Percentiles rank a stretch among this genome's conserved stretches.
Evolutionary conservation across 2,797 vertebrate species (phyloP).

Genomic region (Delichon dasypus): DNA sequence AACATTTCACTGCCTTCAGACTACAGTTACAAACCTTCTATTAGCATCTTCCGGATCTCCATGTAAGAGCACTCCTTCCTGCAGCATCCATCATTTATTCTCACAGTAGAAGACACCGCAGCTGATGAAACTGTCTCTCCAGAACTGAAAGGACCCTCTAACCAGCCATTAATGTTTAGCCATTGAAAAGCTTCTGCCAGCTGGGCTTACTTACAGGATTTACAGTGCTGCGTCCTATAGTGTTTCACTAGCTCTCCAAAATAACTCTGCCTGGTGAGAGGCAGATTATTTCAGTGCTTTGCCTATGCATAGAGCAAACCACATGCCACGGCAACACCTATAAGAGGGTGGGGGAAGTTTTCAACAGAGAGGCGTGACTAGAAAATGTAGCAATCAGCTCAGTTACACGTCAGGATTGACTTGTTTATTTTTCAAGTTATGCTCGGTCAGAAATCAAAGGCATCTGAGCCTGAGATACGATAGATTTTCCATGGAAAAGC

Average conservation of each 20-base stretch:
- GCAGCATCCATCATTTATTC: constrained; percentile 36
- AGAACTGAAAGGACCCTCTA: neutral
- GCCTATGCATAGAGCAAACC: constrained; percentile 51
- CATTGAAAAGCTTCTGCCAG: neutral
- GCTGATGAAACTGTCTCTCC: neutral
- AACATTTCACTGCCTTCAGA: constrained; percentile 41
- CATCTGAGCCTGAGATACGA: neutral
- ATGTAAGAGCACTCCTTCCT: neutral
- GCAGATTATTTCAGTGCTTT: constrained; percentile 27
- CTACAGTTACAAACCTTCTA: constrained; percentile 46
- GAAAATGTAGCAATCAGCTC: constrained; percentile 66
- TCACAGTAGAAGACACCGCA: neutral
- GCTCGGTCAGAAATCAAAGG: constrained; percentile 1
- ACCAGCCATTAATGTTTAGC: neutral
- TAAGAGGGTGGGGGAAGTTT: constrained; percentile 72
- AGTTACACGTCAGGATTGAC: constrained; percentile 50
- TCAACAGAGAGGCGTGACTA: constrained; percentile 68
- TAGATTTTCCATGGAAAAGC: constrained; percentile 21
- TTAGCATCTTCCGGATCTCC: constrained; percentile 26
- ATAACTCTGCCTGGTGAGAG: constrained; percentile 38
- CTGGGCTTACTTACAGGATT: neutral
- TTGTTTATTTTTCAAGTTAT: constrained; percentile 59
- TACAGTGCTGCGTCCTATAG: constrained; percentile 22
- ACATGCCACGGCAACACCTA: constrained; percentile 72
- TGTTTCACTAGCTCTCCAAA: constrained; percentile 39